A percentile compares a stretch with the other conserved stretches of the same genome.
These are phyloP conservation scores for Triplophysa yarkandensis DNA, from an alignment of 2,797 vertebrate species.

Conservation along the genomic window DNA sequence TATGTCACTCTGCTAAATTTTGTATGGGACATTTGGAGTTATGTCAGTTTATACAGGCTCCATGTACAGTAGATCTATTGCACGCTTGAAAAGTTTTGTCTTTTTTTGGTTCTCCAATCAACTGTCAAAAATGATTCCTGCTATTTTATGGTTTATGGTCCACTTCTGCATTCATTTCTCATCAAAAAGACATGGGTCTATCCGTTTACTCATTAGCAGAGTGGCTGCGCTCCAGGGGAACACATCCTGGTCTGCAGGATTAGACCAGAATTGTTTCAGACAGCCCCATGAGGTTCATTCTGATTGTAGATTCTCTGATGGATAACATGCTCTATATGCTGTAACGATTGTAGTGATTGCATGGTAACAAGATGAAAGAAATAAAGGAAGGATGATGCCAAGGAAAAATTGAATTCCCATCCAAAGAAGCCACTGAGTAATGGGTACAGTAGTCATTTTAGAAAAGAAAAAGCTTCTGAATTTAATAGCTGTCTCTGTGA, in stretches of 20 bases:
- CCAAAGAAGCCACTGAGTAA: not conserved
- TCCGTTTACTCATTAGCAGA: not conserved
- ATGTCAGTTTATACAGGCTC: not conserved
- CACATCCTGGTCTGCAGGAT: slow-evolving; percentile 16
- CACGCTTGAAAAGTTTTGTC: not conserved
- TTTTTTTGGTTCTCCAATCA: not conserved
- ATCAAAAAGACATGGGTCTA: not conserved
- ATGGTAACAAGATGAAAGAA: slow-evolving; percentile 15
- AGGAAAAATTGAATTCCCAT: not conserved
- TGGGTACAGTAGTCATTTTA: not conserved
- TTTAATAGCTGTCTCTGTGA: not conserved
- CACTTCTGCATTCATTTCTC: slow-evolving; percentile 7
- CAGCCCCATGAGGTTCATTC: slow-evolving; percentile 1
- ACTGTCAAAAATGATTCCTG: not conserved
- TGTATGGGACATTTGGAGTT: not conserved
- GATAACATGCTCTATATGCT: not conserved
- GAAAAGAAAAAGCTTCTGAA: not conserved
- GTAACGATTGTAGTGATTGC: slow-evolving; percentile 17
- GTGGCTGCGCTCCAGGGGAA: slow-evolving; percentile 11
- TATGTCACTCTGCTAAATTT: not conserved
- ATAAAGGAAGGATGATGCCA: not conserved
- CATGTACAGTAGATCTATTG: not conserved
- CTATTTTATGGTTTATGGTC: not conserved
- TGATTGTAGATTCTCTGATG: slow-evolving; percentile 14
- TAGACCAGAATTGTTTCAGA: slow-evolving; percentile 8